Percentiles rank a stretch among this genome's conserved stretches.
phyloP scores from a whole-genome alignment of 2,113 vertebrate genomes.

The Varanus komodoensis region DNA sequence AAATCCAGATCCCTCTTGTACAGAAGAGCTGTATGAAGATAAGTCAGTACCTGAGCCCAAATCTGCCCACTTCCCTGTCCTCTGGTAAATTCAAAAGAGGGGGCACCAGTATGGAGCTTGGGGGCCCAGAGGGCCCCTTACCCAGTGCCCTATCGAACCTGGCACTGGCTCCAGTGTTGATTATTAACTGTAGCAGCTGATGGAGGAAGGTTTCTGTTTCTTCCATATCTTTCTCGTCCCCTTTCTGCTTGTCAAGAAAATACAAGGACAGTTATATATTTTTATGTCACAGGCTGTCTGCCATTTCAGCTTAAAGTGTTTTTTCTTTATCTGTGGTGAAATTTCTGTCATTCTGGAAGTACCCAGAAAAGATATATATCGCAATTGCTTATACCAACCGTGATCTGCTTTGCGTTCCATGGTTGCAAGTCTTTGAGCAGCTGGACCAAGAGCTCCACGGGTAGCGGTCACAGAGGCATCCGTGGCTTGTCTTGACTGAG shows the following conservation, averaged over 20 bases:
- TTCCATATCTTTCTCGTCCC: not conserved
- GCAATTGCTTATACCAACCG: slow-evolving; percentile 56
- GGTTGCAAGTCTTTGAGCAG: slow-evolving; percentile 79
- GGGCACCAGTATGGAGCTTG: not conserved
- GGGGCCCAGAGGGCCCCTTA: not conserved
- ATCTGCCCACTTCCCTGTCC: not conserved
- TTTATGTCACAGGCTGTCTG: not conserved
- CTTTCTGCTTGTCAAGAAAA: not conserved
- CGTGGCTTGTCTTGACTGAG: slow-evolving; percentile 51
- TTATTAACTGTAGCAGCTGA: not conserved
- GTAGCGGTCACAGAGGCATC: slow-evolving; percentile 83
- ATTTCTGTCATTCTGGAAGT: not conserved
- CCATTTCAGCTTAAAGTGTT: not conserved
- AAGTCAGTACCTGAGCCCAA: not conserved
- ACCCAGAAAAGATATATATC: not conserved
- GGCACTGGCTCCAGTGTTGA: not conserved
- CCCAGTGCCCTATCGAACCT: not conserved
- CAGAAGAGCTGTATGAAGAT: not conserved
- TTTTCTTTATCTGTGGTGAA: not conserved
- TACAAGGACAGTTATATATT: not conserved
- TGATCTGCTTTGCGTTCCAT: slow-evolving; percentile 74
- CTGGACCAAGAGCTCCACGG: slow-evolving; percentile 76
- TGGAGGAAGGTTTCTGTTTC: not conserved
- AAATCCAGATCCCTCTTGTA: not conserved
- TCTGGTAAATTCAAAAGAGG: not conserved